A percentile compares a stretch with the other conserved stretches of the same genome.
These are phyloP conservation scores for Polyommatus icarus DNA, from an alignment of 2,888 invertebrate genomes.

Conservation along the genomic window DNA sequence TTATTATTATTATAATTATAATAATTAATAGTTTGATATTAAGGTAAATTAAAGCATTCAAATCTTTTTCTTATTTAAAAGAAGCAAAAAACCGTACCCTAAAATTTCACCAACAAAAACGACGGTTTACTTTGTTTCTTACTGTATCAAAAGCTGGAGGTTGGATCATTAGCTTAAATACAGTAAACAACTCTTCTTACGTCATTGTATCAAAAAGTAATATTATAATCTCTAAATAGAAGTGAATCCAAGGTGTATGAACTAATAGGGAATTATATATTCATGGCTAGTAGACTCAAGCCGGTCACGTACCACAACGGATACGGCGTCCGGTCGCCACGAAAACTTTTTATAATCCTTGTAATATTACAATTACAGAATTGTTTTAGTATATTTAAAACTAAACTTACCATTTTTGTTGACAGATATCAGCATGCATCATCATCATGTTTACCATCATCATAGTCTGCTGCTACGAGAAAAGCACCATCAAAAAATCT, in stretches of 20 bases:
- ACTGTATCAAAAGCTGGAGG: too few relatives aligned
- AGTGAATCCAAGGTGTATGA: slow-evolving; percentile 44
- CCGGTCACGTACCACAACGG: slow-evolving; percentile 69
- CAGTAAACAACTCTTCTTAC: too few relatives aligned
- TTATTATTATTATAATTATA: too few relatives aligned
- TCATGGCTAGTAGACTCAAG: slow-evolving; percentile 56
- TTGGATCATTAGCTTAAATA: too few relatives aligned
- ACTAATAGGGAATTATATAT: slow-evolving; percentile 65
- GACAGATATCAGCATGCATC: not conserved
- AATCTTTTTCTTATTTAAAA: too few relatives aligned
- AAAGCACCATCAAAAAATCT: too few relatives aligned
- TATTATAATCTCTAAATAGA: not conserved
- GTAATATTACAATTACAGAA: slow-evolving; percentile 1
- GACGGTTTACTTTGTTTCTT: too few relatives aligned
- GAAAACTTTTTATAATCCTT: slow-evolving; percentile 38
- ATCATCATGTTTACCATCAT: not conserved
- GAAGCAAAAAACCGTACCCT: too few relatives aligned
- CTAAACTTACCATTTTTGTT: not conserved
- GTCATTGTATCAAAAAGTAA: too few relatives aligned
- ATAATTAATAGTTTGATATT: too few relatives aligned
- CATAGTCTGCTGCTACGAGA: not conserved
- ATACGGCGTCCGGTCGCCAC: slow-evolving; percentile 68
- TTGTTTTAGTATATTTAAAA: not conserved
- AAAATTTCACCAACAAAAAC: too few relatives aligned
- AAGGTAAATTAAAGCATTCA: too few relatives aligned